Conservation (phyloP, 2,113 vertebrate genomes). For the Brachypodius melanocephalos region DNA sequence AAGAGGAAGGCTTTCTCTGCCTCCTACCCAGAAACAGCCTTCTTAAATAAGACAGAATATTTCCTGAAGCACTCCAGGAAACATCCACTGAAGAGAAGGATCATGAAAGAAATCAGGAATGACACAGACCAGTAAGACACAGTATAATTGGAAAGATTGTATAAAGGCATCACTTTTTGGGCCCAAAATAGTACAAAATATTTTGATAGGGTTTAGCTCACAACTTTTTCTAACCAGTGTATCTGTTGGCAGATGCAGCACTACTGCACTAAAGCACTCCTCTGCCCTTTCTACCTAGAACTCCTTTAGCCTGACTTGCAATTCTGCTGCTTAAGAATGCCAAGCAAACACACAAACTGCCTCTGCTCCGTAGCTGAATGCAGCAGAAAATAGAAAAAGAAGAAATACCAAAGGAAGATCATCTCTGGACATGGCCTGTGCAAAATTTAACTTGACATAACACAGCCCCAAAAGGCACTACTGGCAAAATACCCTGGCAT, state of each 20-base stretch:
- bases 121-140: neutral
- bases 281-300: neutral
- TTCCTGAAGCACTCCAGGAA: neutral
- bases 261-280: neutral
- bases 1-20: neutral
- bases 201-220: neutral
- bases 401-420: neutral
- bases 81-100: neutral
- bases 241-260: neutral
- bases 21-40: neutral
- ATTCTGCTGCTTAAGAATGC: neutral
- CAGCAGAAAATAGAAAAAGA: neutral
- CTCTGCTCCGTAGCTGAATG: neutral
- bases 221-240: neutral
- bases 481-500: constrained; percentile 18
- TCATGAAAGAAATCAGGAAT: neutral
- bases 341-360: neutral
- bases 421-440: neutral
- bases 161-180: neutral
- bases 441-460: constrained; percentile 44
- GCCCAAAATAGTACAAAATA: neutral
- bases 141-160: neutral
- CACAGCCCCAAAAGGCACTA: neutral
- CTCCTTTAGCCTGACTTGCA: neutral
- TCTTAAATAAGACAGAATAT: neutral